Percentiles rank a stretch among this genome's conserved stretches.
These are phyloP conservation scores for Drosophila atroscutellata DNA, from an alignment of 2,888 invertebrate genomes.

Conservation along the genomic window DNA sequence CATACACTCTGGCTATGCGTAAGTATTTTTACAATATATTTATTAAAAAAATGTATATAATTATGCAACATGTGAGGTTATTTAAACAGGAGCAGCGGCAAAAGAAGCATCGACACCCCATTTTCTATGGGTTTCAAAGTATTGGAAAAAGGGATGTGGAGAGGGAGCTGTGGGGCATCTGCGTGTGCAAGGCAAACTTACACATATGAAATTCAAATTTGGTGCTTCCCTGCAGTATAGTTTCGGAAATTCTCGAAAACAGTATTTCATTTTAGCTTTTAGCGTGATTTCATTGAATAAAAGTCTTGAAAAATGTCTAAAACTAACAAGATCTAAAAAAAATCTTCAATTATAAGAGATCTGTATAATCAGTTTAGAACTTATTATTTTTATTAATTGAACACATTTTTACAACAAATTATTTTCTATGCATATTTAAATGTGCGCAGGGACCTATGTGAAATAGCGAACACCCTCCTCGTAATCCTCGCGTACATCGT, in stretches of 20 bases:
- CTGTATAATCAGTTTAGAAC: background rate
- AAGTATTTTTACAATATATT: conserved; percentile 71
- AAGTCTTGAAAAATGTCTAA: background rate
- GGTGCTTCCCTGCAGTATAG: background rate
- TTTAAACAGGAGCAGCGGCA: background rate
- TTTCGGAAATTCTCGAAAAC: background rate
- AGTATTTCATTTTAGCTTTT: background rate
- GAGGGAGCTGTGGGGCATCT: background rate
- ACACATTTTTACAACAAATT: background rate
- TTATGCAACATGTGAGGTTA: conserved; percentile 57
- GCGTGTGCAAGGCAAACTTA: background rate
- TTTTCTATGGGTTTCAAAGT: background rate
- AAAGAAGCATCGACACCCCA: background rate
- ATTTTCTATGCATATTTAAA: background rate
- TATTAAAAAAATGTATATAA: conserved; percentile 66
- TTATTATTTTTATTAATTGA: background rate
- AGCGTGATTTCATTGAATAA: background rate
- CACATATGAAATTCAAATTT: background rate
- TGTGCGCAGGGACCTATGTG: conserved; percentile 44
- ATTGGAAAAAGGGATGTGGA: background rate
- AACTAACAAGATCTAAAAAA: background rate
- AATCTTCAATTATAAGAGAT: background rate
- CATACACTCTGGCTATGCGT: conserved; percentile 32
- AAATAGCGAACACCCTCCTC: conserved; percentile 62
- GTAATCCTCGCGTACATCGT: conserved; percentile 60